phyloP scores from a whole-genome alignment of 2,797 vertebrate species.

The Lates japonicus region DNA sequence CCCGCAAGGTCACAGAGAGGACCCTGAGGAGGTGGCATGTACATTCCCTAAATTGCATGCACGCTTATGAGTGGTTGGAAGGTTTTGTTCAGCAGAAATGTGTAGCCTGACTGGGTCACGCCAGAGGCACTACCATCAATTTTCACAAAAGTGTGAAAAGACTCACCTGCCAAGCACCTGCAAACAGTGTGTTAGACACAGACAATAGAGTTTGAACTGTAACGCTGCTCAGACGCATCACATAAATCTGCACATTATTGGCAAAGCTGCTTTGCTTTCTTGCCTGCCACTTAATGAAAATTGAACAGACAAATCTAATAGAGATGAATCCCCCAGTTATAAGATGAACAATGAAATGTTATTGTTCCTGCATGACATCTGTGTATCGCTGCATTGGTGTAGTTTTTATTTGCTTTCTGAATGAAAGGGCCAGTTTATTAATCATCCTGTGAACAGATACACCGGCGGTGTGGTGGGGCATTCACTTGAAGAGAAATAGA shows the following conservation, averaged over 20 bases:
- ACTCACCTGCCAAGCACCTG: constrained; percentile 27
- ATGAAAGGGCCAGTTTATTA: constrained; percentile 34
- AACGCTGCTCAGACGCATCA: constrained; percentile 58
- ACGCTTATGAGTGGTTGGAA: constrained; percentile 26
- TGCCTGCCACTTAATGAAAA: constrained; percentile 20
- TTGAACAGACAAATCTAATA: constrained; percentile 13
- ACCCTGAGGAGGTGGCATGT: constrained; percentile 37
- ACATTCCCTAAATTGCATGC: constrained; percentile 56
- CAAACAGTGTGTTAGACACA: constrained; percentile 12
- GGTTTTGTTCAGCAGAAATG: constrained; percentile 45
- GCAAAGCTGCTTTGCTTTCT: constrained; percentile 59
- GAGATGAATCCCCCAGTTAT: background rate
- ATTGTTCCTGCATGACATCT: constrained; percentile 22
- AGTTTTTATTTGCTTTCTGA: constrained; percentile 20
- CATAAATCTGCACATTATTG: constrained; percentile 34
- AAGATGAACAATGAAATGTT: constrained; percentile 6
- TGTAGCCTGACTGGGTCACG: constrained; percentile 17
- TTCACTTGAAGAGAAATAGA: constrained; percentile 31
- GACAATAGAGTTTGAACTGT: constrained; percentile 35
- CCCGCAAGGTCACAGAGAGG: constrained; percentile 36
- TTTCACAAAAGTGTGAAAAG: constrained; percentile 22
- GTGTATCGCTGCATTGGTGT: constrained; percentile 16
- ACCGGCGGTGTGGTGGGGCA: constrained; percentile 3
- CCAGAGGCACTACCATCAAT: constrained; percentile 24
- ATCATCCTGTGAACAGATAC: constrained; percentile 43